Base-by-base conservation (phyloP, 2,113 vertebrate species). In the Melanotaenia duboulayi region DNA sequence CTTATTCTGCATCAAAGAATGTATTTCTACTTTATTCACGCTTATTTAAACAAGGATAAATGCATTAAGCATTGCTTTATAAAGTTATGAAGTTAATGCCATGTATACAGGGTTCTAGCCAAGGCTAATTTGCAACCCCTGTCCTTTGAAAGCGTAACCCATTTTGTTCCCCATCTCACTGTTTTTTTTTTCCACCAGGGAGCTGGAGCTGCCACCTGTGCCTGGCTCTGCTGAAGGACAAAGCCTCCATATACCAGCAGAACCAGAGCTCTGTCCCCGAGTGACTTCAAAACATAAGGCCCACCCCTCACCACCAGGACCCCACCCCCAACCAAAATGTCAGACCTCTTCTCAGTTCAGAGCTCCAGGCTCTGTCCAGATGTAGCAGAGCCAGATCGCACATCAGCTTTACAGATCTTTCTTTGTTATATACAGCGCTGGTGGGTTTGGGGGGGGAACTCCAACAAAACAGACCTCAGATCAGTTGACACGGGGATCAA, bases 151-250 rank as follows among this genome's bases (percentile, higher is more conserved):
- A 42, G 16, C 40, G 0, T 42, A 16, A 42, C 40, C 12, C 13
- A 9, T 35, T 35, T 35, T 35, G 32, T 35, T 9, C 32, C 32
- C 32, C 32, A 35, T 20, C 67, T 58, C 24, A 54, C 39, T 49
- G 13, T 61, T 8, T 37, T 46, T 2, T 2, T 0, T 65, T 32
- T 66, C 28, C 64, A 77, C 24, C 87, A 97, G 97, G 97, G 88
- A 98, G 97, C 75, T 98, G 97, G 97, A 98, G 97, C 91, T 99
- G 97, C 91, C 97, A 97, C 80, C 89, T 99, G 83, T 98, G 97
- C 94, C 93, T 99, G 95, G 96, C 95, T 89, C 94, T 98, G 87
- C 91, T 99, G 79, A 99, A 99, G 91, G 97, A 99, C 82, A 99
- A 98, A 89, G 97, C 97, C 11, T 98, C 97, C 62, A 98, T 99